A percentile compares a stretch with the other conserved stretches of the same genome.
These are phyloP conservation scores for Micromys minutus DNA, from an alignment of 2,113 vertebrate genomes.

Conservation along the genomic window DNA sequence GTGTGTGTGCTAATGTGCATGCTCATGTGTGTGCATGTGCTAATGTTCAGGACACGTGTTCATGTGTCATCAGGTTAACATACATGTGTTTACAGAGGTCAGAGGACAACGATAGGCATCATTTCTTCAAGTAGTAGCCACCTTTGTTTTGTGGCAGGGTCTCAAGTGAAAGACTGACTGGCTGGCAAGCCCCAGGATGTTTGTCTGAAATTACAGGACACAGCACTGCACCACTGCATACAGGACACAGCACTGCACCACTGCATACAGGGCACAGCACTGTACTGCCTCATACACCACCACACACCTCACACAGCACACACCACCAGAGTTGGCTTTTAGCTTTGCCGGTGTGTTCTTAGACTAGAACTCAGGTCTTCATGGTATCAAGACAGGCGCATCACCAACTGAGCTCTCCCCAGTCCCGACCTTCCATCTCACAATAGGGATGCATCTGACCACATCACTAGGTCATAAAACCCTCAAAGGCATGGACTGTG, in stretches of 20 bases:
- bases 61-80: neutral
- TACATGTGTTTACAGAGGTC: neutral
- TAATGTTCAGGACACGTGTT: neutral
- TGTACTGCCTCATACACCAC: too few relatives aligned
- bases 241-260: neutral
- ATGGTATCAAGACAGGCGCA: neutral
- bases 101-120: neutral
- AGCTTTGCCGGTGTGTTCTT: neutral
- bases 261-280: neutral
- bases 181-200: neutral
- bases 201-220: too few relatives aligned
- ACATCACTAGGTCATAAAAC: neutral
- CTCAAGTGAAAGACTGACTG: neutral
- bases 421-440: neutral
- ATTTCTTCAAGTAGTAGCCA: neutral
- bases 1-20: too few relatives aligned
- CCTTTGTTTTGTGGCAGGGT: neutral
- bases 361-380: neutral
- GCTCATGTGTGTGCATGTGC: neutral
- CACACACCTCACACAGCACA: neutral
- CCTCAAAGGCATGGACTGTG: neutral
- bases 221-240: neutral
- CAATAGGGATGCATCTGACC: neutral
- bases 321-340: neutral
- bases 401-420: too few relatives aligned